phyloP scores from a whole-genome alignment of 1,140 invertebrate genomes.

The Berghia stephanieae region DNA sequence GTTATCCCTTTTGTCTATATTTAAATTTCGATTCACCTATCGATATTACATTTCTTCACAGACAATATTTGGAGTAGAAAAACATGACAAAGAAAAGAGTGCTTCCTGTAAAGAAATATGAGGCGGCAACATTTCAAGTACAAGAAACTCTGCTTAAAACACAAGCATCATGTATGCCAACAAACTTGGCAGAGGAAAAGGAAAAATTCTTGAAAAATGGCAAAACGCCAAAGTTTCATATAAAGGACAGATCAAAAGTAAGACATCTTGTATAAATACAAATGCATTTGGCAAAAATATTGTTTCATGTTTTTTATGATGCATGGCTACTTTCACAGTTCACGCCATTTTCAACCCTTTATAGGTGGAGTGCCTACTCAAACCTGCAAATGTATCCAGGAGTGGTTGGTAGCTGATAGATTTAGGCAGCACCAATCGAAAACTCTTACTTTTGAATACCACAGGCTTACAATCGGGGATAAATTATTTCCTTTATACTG shows the following conservation, averaged over 20 bases:
- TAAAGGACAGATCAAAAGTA: slow-evolving; percentile 24
- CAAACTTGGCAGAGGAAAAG: slow-evolving; percentile 60
- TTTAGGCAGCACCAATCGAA: background rate
- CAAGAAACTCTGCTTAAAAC: slow-evolving; percentile 18
- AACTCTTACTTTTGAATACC: background rate
- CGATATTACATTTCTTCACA: background rate
- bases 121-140: slow-evolving; percentile 4
- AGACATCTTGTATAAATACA: too few species aligned
- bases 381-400: background rate
- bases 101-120: background rate
- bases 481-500: too few species aligned
- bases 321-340: background rate
- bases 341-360: background rate
- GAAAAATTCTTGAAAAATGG: slow-evolving; percentile 55
- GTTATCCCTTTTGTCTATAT: background rate
- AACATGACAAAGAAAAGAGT: background rate
- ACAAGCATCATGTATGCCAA: slow-evolving; percentile 31
- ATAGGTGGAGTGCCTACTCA: too few species aligned
- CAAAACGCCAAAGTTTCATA: slow-evolving; percentile 51
- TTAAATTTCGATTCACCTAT: background rate
- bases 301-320: background rate
- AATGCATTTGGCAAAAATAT: slow-evolving; percentile 35
- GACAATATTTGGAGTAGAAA: background rate
- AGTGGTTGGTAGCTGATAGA: background rate
- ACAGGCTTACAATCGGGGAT: too few species aligned